Evolutionary conservation across 1,140 invertebrate genomes (phyloP).

Genomic region (Drosophila fuyamai): DNA sequence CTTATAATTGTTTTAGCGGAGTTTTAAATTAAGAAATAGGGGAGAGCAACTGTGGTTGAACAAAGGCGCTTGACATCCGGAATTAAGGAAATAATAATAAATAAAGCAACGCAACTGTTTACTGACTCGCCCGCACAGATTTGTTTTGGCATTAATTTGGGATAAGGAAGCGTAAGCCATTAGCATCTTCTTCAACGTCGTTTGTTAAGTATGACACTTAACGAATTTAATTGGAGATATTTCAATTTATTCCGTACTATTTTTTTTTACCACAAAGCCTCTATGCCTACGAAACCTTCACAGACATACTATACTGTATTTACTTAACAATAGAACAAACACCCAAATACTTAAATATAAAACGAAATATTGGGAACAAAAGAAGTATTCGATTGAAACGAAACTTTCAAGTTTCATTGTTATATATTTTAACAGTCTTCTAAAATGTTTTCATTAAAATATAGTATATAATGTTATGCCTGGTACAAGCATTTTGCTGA

Average conservation of each 20-base stretch:
- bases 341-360: too few relatives aligned
- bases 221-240: conserved; percentile 41
- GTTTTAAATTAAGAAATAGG: conserved; percentile 66
- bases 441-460: too few relatives aligned
- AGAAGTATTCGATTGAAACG: too few relatives aligned
- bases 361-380: too few relatives aligned
- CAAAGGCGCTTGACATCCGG: conserved; percentile 53
- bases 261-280: background rate
- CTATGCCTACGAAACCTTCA: background rate
- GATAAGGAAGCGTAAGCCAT: conserved; percentile 61
- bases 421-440: too few relatives aligned
- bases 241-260: background rate
- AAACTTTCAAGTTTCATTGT: too few relatives aligned
- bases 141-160: conserved; percentile 64
- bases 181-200: conserved; percentile 19
- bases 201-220: conserved; percentile 45
- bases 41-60: conserved; percentile 23
- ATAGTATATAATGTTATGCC: too few relatives aligned
- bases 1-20: conserved; percentile 73
- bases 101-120: conserved; percentile 33
- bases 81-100: conserved; percentile 42
- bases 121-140: conserved; percentile 59
- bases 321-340: too few relatives aligned
- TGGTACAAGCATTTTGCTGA: too few relatives aligned
- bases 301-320: too few relatives aligned